Percentiles rank a stretch among this genome's conserved stretches.
Conservation (phyloP, 2,113 vertebrate species). For the Crotalus helleri region DNA sequence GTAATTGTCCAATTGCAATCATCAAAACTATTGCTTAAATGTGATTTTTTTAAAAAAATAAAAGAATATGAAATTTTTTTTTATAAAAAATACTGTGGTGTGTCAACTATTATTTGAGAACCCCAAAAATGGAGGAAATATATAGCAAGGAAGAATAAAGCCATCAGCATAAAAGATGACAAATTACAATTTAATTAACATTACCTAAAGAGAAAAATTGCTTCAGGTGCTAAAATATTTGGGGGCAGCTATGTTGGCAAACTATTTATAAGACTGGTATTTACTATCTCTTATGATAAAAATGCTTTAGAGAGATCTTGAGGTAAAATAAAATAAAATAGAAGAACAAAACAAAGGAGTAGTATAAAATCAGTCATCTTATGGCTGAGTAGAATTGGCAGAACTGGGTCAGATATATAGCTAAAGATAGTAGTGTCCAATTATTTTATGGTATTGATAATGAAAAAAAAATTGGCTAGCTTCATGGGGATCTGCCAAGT, state of each 20-base stretch:
- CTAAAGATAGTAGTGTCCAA: not conserved
- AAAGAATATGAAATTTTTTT: not conserved
- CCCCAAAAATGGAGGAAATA: not conserved
- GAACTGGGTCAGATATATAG: not conserved
- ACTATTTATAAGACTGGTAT: not conserved
- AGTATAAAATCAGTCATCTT: not conserved
- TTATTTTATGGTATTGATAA: slow-evolving; percentile 27
- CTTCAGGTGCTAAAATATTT: not conserved
- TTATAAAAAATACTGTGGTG: not conserved
- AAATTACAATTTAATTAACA: not conserved
- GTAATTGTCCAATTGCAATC: not conserved
- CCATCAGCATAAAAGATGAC: not conserved
- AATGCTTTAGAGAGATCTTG: not conserved
- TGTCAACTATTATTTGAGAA: not conserved
- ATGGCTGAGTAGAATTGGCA: not conserved
- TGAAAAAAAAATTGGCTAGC: slow-evolving; percentile 49
- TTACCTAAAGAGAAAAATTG: not conserved
- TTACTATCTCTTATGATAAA: not conserved
- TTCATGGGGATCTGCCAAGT: slow-evolving; percentile 50
- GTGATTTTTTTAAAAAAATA: not conserved
- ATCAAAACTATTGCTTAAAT: not conserved
- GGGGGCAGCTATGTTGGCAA: not conserved
- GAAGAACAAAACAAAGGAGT: not conserved
- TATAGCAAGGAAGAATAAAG: not conserved
- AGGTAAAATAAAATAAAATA: not conserved